These are phyloP conservation scores for Eristalinus aeneus DNA, from an alignment of 2,888 invertebrate genomes.

Conservation along the genomic window DNA sequence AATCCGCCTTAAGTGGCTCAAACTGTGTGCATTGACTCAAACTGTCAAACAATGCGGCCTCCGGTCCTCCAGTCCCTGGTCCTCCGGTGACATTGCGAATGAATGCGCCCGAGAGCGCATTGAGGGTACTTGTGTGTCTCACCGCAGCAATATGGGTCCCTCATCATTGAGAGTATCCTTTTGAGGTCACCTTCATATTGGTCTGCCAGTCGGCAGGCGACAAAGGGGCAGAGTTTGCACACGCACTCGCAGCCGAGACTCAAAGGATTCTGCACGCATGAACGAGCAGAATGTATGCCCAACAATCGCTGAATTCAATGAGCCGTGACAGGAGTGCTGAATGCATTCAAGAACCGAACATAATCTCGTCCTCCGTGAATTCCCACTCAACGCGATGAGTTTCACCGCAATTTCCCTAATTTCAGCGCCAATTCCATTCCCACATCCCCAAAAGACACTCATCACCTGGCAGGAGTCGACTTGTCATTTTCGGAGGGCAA, in stretches of 20 bases:
- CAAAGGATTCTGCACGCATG: constrained; percentile 47
- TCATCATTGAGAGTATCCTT: constrained; percentile 35
- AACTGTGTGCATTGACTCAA: constrained; percentile 42
- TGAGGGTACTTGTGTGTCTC: neutral
- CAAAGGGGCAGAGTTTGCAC: neutral
- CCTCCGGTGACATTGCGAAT: neutral
- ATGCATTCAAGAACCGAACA: neutral
- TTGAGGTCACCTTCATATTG: constrained; percentile 25
- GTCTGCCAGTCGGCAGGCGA: neutral
- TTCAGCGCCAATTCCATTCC: neutral
- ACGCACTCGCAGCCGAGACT: neutral
- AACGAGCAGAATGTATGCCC: constrained; percentile 22
- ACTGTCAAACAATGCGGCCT: constrained; percentile 5
- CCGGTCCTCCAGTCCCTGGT: neutral
- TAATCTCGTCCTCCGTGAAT: neutral
- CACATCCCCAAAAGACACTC: neutral
- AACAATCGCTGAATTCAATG: constrained; percentile 26
- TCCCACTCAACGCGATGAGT: neutral
- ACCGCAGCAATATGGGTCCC: constrained; percentile 42
- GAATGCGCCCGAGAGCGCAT: neutral
- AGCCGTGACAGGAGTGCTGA: constrained; percentile 24
- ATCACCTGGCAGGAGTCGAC: constrained; percentile 10
- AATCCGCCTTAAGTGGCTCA: constrained; percentile 49
- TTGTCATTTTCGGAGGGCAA: constrained; percentile 26
- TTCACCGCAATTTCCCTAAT: neutral